Percentiles rank a stretch among this genome's conserved stretches.
phyloP scores from a whole-genome alignment of 2,888 invertebrate species.

The Heliconius charithonia region DNA sequence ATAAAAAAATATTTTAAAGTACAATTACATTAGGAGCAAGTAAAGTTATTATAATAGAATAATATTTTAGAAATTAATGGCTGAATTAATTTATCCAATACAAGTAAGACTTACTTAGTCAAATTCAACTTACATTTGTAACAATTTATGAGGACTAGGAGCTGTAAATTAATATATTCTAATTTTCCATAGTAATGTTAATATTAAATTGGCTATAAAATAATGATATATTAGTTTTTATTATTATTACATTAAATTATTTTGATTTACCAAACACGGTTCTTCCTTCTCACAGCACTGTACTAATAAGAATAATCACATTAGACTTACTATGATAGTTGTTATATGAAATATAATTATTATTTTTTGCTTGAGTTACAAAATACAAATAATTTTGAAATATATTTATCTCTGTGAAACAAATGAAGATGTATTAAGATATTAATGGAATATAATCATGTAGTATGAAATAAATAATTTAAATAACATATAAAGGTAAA shows the following conservation, averaged over 20 bases:
- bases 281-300: not conserved
- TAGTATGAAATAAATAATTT: not conserved
- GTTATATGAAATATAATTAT: not conserved
- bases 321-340: not conserved
- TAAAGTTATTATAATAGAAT: not conserved
- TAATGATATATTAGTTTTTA: not conserved
- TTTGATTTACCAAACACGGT: not conserved
- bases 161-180: not conserved
- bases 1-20: not conserved
- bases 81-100: not conserved
- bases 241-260: not conserved
- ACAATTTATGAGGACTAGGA: not conserved
- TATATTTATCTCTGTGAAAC: not conserved
- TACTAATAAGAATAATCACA: constrained; percentile 4
- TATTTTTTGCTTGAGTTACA: not conserved
- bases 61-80: not conserved
- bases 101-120: not conserved
- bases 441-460: not conserved
- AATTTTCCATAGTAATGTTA: not conserved
- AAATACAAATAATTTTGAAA: not conserved
- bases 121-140: not conserved
- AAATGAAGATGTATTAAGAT: too few relatives aligned
- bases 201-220: not conserved
- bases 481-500: not conserved
- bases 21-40: not conserved